phyloP scores from a whole-genome alignment of 1,140 invertebrate genomes.

The Aricia agestis region DNA sequence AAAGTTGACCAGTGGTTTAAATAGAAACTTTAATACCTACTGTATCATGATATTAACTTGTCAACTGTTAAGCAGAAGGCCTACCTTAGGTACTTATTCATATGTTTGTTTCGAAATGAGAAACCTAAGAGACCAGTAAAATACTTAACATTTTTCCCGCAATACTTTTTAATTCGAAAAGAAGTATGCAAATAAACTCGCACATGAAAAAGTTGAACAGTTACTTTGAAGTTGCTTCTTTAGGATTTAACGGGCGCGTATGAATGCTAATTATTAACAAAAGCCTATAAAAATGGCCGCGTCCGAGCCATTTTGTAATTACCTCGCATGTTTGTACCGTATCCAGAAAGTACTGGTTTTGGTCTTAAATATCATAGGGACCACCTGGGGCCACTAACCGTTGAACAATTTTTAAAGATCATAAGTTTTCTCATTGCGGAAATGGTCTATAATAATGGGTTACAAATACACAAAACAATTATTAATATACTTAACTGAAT shows the following conservation, averaged over 20 bases:
- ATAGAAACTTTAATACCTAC: too few species aligned
- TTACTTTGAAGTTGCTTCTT: background rate
- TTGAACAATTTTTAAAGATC: background rate
- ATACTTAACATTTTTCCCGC: background rate
- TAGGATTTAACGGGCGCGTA: background rate
- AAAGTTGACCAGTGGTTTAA: too few species aligned
- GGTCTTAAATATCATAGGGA: background rate
- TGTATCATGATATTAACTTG: too few species aligned
- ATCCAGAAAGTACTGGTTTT: conserved; percentile 7
- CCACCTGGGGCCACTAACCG: background rate
- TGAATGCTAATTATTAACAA: conserved; percentile 16
- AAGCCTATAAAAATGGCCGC: conserved; percentile 6
- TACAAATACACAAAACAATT: too few species aligned
- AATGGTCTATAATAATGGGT: background rate
- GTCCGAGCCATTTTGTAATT: background rate
- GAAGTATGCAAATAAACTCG: background rate
- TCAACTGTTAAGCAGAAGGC: too few species aligned
- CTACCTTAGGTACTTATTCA: too few species aligned
- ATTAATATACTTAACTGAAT: too few species aligned
- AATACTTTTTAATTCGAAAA: background rate
- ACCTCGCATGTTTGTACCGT: background rate
- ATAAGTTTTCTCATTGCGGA: background rate
- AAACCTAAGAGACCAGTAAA: background rate
- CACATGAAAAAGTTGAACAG: background rate
- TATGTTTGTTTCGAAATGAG: background rate